Evolutionary conservation across 1,140 invertebrate genomes (phyloP).

Genomic region (Ylistrum balloti): DNA sequence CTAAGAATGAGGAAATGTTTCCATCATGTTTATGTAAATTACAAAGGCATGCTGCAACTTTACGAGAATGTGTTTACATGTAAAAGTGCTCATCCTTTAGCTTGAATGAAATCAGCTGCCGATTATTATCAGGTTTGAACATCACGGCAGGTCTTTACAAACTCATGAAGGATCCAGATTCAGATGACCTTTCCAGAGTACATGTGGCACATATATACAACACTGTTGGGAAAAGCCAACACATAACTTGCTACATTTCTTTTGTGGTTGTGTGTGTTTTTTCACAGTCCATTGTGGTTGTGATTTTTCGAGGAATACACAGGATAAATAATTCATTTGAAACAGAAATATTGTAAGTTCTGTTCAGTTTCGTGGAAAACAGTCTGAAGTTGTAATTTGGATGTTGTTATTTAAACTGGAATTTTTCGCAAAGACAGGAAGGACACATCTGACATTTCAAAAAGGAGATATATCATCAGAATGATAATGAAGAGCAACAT

Average conservation of each 20-base stretch:
- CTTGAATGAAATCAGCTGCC: slow-evolving; percentile 27
- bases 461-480: too few relatives aligned
- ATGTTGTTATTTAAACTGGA: background rate
- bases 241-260: background rate
- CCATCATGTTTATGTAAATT: slow-evolving; percentile 7
- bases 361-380: background rate
- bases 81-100: background rate
- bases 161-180: slow-evolving; percentile 19
- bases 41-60: slow-evolving; percentile 9
- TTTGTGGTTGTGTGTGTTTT: background rate
- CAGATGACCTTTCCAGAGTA: slow-evolving; percentile 13
- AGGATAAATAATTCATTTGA: background rate
- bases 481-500: too few relatives aligned
- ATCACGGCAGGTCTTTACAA: slow-evolving; percentile 26
- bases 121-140: slow-evolving; percentile 29
- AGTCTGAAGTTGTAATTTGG: background rate
- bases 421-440: too few relatives aligned
- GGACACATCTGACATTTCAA: too few relatives aligned
- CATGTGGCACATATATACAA: background rate
- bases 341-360: background rate
- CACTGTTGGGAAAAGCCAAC: background rate
- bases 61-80: slow-evolving; percentile 40
- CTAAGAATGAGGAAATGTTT: background rate
- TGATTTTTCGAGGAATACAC: background rate
- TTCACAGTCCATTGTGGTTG: background rate